These are phyloP conservation scores for Baryphthengus martii DNA, from an alignment of 2,113 vertebrate species.

Conservation along the genomic window DNA sequence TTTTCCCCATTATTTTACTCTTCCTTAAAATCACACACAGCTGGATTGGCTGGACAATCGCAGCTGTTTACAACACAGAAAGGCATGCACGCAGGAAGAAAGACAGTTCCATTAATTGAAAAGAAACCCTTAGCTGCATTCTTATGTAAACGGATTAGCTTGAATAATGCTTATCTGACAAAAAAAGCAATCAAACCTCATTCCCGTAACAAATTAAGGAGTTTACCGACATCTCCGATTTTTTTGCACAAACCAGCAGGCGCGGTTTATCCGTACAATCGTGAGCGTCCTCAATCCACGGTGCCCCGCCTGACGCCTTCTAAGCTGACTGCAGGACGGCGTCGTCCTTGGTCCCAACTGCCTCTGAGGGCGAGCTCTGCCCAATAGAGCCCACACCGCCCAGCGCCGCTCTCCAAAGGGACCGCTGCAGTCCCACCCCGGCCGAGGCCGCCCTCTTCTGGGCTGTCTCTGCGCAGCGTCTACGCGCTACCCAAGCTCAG, in stretches of 20 bases:
- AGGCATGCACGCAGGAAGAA: accelerated
- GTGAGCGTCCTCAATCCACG: accelerated
- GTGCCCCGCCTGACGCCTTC: neutral
- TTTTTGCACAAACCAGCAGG: no score
- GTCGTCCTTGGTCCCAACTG: accelerated
- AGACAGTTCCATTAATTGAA: no score
- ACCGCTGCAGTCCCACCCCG: accelerated
- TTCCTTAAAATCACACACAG: neutral
- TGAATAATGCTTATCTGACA: neutral
- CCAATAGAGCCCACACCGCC: no score
- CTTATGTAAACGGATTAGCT: neutral
- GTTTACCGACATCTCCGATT: neutral
- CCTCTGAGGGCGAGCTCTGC: accelerated
- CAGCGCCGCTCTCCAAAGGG: accelerated
- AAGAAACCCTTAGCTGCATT: neutral
- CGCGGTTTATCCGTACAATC: neutral
- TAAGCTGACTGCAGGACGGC: no score
- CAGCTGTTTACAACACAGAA: no score
- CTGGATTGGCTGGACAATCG: accelerated
- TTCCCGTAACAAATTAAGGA: no score
- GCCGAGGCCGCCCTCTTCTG: accelerated
- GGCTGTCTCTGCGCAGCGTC: neutral
- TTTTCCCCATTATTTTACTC: neutral
- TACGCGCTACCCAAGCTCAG: no score
- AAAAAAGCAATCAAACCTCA: neutral